Base-by-base conservation (phyloP, 2,797 vertebrate genomes). In the Cuniculus paca region DNA sequence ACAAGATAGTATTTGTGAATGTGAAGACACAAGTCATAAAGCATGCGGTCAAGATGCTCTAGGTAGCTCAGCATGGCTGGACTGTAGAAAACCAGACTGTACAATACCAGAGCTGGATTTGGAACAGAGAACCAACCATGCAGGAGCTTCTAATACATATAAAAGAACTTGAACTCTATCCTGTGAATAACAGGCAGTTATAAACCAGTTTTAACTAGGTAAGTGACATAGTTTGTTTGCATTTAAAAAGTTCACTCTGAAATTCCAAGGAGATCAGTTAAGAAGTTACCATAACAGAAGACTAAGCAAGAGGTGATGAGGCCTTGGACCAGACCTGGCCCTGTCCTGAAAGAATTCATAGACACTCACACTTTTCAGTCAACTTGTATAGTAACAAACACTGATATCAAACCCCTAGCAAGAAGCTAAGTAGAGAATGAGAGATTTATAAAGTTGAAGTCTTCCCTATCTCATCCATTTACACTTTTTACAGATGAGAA, bases 391-490 rank as follows among this genome's bases (percentile, higher is more conserved):
- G 39, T 82, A 75, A 36, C n/a, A 83, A 85, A 31, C n/a, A 58
- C 26, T 48, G 28, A 28, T n/a, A 74, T 28, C 36, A 81, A 87
- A 6, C 10, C 11, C 36, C 48, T 88, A 72, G 22, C 39, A 80
- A 68, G 74, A 91, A 80, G 36, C 42, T 91, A 0, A 26, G 45
- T 58, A 17, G 28, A 89, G 50, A 84, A 54, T 39, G 36, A 65
- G 2, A 52, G 48, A 85, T 82, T 95, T 95, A 60, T 91, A 70
- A 87, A 88, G 20, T 85, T 92, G 86, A 87, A 94, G 11, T 60
- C 19, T 79, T 34, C 31, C 81, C 36, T 91, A 34, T 90, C 56
- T 48, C 7, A 74, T 54, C n/a, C n/a, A 89, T 45, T 34, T 70
- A 58, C 16, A 7, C 24, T 34, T 80, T 95, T 60, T 88, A 65